phyloP scores from a whole-genome alignment of 2,888 invertebrate genomes.

The Andrena bucephala region DNA sequence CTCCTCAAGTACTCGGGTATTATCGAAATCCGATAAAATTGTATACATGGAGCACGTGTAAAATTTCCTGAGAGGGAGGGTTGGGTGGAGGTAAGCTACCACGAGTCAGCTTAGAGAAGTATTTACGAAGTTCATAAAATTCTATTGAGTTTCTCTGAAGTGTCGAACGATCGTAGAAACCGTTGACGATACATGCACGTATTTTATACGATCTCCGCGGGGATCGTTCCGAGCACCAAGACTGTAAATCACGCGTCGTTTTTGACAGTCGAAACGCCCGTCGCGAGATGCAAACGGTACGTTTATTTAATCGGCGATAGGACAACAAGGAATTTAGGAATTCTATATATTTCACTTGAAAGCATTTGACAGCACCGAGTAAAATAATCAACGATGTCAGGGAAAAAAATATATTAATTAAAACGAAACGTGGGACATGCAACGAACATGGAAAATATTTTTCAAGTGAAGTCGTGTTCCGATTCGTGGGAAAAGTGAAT shows the following conservation, averaged over 20 bases:
- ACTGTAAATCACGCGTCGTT: slow-evolving; percentile 2
- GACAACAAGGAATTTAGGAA: background rate
- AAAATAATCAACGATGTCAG: background rate
- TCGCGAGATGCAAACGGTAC: background rate
- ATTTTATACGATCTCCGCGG: slow-evolving; percentile 17
- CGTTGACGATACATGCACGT: slow-evolving; percentile 15
- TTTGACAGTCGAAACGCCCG: background rate
- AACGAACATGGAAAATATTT: background rate
- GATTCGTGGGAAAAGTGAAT: too few species aligned
- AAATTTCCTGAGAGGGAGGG: slow-evolving; percentile 13
- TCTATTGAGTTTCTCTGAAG: slow-evolving; percentile 45
- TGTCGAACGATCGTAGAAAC: slow-evolving; percentile 24
- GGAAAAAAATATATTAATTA: background rate
- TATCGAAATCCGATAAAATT: slow-evolving; percentile 54
- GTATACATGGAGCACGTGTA: slow-evolving; percentile 37
- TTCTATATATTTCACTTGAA: background rate
- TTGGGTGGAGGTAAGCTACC: background rate
- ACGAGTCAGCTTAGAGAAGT: slow-evolving; percentile 32
- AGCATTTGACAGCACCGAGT: background rate
- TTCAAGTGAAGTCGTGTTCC: too few species aligned
- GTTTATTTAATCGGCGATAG: slow-evolving; percentile 3
- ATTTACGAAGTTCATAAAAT: slow-evolving; percentile 55
- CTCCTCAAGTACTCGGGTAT: background rate
- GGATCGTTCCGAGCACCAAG: background rate
- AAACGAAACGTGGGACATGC: background rate